Conservation (phyloP, 2,888 invertebrate genomes). For the Sclerodermus sp. region DNA sequence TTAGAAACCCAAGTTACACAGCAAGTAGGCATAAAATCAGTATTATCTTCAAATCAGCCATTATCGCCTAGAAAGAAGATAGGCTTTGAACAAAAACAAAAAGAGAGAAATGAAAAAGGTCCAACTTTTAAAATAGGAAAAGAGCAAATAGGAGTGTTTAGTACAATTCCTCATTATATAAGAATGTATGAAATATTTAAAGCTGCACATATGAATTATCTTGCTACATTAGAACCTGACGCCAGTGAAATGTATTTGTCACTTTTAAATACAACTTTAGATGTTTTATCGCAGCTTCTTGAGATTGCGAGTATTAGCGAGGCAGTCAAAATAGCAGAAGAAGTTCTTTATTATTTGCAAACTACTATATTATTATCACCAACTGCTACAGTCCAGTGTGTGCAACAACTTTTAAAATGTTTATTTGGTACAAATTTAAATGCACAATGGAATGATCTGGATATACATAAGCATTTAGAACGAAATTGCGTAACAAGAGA, state of each 20-base stretch:
- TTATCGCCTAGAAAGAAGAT: conserved; percentile 58
- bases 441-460: conserved; percentile 55
- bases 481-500: conserved; percentile 19
- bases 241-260: conserved; percentile 75
- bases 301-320: conserved; percentile 72
- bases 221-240: conserved; percentile 78
- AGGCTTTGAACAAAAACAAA: conserved; percentile 50
- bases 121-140: conserved; percentile 40
- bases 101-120: conserved; percentile 57
- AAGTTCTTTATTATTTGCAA: conserved; percentile 74
- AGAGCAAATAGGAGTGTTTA: conserved; percentile 57
- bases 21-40: conserved; percentile 58
- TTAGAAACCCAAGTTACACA: conserved; percentile 61
- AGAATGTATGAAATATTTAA: conserved; percentile 80
- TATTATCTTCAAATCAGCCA: conserved; percentile 62
- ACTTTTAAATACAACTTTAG: conserved; percentile 64
- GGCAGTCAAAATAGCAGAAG: conserved; percentile 76
- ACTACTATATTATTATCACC: conserved; percentile 72
- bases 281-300: conserved; percentile 70
- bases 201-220: conserved; percentile 84
- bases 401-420: conserved; percentile 76
- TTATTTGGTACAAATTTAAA: conserved; percentile 76
- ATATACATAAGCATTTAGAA: conserved; percentile 27
- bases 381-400: conserved; percentile 71
- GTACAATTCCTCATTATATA: conserved; percentile 77